These are phyloP conservation scores for Okapia johnstoni DNA, from an alignment of 2,113 vertebrate genomes.

Conservation along the genomic window DNA sequence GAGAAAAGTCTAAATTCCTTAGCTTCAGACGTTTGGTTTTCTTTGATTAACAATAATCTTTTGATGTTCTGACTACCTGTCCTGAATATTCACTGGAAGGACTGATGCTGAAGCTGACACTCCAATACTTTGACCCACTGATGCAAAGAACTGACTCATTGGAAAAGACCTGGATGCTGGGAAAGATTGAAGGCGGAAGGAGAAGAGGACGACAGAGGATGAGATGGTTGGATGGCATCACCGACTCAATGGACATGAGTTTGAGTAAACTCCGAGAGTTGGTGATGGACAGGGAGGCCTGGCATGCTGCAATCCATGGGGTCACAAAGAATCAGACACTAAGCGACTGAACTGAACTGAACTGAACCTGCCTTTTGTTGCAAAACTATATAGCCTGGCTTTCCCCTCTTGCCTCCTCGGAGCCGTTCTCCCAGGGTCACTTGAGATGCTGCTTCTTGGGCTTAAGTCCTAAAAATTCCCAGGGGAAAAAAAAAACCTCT, in stretches of 20 bases:
- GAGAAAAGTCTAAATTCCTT: not conserved
- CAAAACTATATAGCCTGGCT: not conserved
- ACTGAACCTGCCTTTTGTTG: not conserved
- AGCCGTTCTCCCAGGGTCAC: not conserved
- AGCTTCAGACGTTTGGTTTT: not conserved
- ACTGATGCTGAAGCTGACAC: not conserved
- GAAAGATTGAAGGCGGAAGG: not conserved
- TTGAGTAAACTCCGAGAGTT: not conserved
- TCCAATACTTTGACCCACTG: not conserved
- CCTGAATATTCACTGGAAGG: not conserved
- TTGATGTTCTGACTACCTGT: not conserved
- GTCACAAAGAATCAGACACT: not conserved
- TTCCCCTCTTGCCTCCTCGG: not conserved
- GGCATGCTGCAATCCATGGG: accelerated
- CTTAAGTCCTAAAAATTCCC: not conserved
- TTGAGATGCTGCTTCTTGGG: not conserved
- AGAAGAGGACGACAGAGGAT: not conserved
- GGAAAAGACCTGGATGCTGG: not conserved
- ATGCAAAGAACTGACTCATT: not conserved
- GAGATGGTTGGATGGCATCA: not conserved
- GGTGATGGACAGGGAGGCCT: not conserved
- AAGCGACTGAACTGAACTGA: not conserved
- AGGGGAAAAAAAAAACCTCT: not conserved
- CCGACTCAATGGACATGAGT: not conserved
- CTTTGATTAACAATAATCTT: not conserved